phyloP scores from a whole-genome alignment of 2,113 vertebrate genomes.

The human region GRCh38 chr2:94628501-94629000 shows the following conservation, averaged over 20 bases:
- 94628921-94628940: constrained; percentile 11
- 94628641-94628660: not conserved
- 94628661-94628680: not conserved
- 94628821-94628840: not conserved
- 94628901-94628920: not conserved
- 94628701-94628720: not conserved
- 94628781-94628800: not conserved
- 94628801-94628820: not conserved
- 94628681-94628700: not conserved
- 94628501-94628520: not conserved
- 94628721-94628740: not conserved
- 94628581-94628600: constrained; percentile 10
- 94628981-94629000: constrained; percentile 24
- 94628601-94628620: not conserved
- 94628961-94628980: constrained; percentile 11
- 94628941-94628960: not conserved
- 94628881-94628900: constrained; percentile 14
- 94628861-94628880: constrained; percentile 13
- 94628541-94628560: not conserved
- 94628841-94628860: not conserved
- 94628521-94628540: constrained; percentile 15
- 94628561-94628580: not conserved
- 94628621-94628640: constrained; percentile 24
- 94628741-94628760: not conserved
- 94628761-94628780: not conserved